A percentile compares a stretch with the other conserved stretches of the same genome.
These are phyloP conservation scores for Phragmatobia fuliginosa DNA, from an alignment of 2,888 invertebrate genomes.

Conservation along the genomic window DNA sequence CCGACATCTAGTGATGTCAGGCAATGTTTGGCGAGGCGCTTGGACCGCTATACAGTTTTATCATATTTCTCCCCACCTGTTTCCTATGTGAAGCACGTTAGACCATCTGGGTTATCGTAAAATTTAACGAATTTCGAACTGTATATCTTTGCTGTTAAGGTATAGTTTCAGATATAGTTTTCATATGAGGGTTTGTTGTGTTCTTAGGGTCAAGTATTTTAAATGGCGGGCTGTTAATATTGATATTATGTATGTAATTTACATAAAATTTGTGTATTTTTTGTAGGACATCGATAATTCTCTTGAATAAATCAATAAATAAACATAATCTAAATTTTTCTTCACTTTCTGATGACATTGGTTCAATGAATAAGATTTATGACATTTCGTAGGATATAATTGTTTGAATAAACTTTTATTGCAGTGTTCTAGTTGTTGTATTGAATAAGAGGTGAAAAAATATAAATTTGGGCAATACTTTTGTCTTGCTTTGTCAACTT, in stretches of 20 bases:
- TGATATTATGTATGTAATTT: constrained; percentile 37
- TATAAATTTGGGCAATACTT: not conserved
- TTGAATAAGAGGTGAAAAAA: not conserved
- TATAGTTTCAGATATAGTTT: constrained; percentile 20
- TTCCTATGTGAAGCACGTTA: constrained; percentile 61
- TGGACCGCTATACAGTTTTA: constrained; percentile 80
- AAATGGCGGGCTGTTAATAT: constrained; percentile 41
- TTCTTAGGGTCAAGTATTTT: constrained; percentile 45
- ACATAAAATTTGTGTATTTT: constrained; percentile 27
- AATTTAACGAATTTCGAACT: constrained; percentile 69
- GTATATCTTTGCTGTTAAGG: constrained; percentile 41
- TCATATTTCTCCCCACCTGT: constrained; percentile 75
- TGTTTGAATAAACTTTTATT: not conserved
- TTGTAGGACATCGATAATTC: constrained; percentile 14
- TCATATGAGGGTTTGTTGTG: constrained; percentile 44
- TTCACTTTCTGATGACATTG: not conserved
- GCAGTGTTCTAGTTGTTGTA: not conserved
- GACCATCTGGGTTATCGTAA: constrained; percentile 75
- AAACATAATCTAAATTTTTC: constrained; percentile 3
- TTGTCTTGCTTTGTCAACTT: not conserved
- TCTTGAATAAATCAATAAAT: constrained; percentile 12
- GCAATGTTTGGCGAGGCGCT: constrained; percentile 75
- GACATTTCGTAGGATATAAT: not conserved
- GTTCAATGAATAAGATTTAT: not conserved
- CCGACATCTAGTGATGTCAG: constrained; percentile 80